Evolutionary conservation across 2,797 vertebrate genomes (phyloP).

Genomic region (Lycodopsis pacificus): DNA sequence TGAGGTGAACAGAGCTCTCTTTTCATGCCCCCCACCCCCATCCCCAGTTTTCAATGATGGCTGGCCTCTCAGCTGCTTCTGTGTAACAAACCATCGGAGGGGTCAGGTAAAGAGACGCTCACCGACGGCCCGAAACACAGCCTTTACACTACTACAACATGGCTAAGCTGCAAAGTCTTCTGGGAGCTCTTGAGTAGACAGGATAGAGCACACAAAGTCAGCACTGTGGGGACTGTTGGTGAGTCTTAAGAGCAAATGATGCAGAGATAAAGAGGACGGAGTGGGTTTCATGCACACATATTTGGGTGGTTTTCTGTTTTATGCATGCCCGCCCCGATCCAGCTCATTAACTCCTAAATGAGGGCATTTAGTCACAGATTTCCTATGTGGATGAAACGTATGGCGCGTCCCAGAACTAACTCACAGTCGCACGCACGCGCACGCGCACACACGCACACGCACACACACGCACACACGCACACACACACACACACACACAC

Average conservation of each 20-base stretch:
- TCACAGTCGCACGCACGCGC: too few species aligned
- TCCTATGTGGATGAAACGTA: slow-evolving; percentile 45
- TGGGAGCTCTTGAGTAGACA: not conserved
- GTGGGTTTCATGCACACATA: slow-evolving; percentile 21
- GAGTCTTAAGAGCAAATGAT: slow-evolving; percentile 23
- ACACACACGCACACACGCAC: too few species aligned
- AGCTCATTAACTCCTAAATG: slow-evolving; percentile 75
- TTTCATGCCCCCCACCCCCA: slow-evolving; percentile 39
- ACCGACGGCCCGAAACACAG: too few species aligned
- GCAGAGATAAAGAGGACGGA: slow-evolving; percentile 37
- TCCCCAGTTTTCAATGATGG: too few species aligned
- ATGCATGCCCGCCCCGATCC: slow-evolving; percentile 56
- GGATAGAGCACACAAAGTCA: slow-evolving; percentile 14
- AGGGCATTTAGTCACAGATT: slow-evolving; percentile 67
- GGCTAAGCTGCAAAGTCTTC: not conserved
- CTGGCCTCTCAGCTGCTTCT: too few species aligned
- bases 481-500: too few species aligned
- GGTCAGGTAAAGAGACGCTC: too few species aligned
- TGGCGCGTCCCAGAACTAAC: slow-evolving; percentile 39
- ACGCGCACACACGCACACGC: not conserved
- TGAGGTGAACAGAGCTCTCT: slow-evolving; percentile 54
- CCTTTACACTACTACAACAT: not conserved
- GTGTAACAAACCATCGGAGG: too few species aligned
- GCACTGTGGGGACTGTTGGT: not conserved
- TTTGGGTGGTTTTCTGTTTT: slow-evolving; percentile 34